phyloP scores from a whole-genome alignment of 1,140 invertebrate genomes.

The Aethina tumida region DNA sequence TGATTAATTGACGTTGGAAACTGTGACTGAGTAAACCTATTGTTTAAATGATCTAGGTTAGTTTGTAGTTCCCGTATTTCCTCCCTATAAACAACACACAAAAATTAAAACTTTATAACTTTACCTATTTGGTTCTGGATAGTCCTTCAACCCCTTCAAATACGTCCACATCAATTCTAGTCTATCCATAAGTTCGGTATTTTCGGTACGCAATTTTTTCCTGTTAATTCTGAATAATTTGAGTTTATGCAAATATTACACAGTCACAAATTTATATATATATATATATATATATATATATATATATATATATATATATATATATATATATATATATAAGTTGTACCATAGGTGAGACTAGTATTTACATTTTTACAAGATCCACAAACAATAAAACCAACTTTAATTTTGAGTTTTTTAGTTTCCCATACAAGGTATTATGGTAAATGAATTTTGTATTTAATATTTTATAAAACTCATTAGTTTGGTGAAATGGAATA shows the following conservation, averaged over 20 bases:
- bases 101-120: conserved; percentile 8
- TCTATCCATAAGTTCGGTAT: conserved; percentile 30
- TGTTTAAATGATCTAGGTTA: conserved; percentile 43
- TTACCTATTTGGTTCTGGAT: conserved; percentile 3
- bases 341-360: no score
- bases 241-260: no score
- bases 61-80: conserved; percentile 47
- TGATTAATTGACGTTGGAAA: conserved; percentile 18
- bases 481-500: no score
- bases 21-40: conserved; percentile 35
- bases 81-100: conserved; percentile 39
- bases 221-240: conserved; percentile 22
- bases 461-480: no score
- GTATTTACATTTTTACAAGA: conserved; percentile 3
- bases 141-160: conserved; percentile 21
- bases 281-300: no score
- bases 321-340: no score
- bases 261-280: no score
- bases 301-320: no score
- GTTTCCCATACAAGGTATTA: no score
- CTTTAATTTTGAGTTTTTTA: no score
- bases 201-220: conserved; percentile 32
- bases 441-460: no score
- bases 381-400: no score
- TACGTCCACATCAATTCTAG: conserved; percentile 23